Evolutionary conservation across 2,888 invertebrate genomes (phyloP), one percentile per base, ranked within the genome.

Genomic region (Calameuta pallipes): DNA sequence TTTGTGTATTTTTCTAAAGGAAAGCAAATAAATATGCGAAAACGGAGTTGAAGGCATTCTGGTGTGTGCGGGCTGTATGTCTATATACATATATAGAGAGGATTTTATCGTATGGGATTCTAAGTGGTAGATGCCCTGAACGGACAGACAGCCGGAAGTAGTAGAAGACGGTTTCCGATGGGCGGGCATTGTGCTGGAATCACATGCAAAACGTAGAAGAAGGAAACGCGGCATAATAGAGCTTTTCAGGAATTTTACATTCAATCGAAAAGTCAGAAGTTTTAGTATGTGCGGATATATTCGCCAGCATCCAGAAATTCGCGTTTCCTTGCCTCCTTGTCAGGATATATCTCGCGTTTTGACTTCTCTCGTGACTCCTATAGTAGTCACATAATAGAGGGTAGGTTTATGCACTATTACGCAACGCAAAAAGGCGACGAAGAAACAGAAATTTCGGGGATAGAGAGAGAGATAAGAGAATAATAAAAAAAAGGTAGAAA

Each of bases 141-240:
- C 82, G 82, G 85, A 83, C 86, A 82, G 86, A 82, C 86, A 85
- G 85, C 75, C 87, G 88, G 89, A 89, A 88, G 85, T 86, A 85
- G 86, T 88, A 86, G 85, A 86, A 85, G 86, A 85, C 86, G 81
- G 85, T 83, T 88, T 89, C 88, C 89, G 89, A 89, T 89, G 87
- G 87, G 85, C 82, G 83, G 23, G 86, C 82, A 89, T 89, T 89
- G 88, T 89, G 83, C 83, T 81, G 81, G 83, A 86, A 87, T 87
- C 84, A 83, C 83, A 86, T 87, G 86, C 86, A 87, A 87, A 87
- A 86, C 85, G 83, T 82, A 84, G 56, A 56, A 23, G 56, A 56
- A 56, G 81, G 83, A 87, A 86, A 86, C 31, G 33, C 33, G 74
- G 74, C 70, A 79, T 79, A 79, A 79, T 76, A 74, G 73, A 30